Evolutionary conservation across 2,113 vertebrate species (phyloP).

Genomic region (Rhegmatorhina hoffmannsi): DNA sequence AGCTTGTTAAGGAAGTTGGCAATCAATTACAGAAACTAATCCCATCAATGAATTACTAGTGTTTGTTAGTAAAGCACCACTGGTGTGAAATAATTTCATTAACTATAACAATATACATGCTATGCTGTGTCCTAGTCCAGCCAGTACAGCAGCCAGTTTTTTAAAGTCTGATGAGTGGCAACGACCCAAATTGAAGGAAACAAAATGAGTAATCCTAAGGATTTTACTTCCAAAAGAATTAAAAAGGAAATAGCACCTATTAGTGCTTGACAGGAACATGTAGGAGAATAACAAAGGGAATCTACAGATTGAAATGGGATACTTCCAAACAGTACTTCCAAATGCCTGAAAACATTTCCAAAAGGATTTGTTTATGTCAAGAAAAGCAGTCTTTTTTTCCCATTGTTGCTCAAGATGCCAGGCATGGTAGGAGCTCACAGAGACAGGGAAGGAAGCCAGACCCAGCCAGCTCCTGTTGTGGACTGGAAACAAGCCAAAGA

Average conservation of each 20-base stretch:
- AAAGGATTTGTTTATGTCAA: background rate
- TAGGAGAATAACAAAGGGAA: background rate
- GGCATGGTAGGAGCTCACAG: background rate
- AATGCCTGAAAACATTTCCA: background rate
- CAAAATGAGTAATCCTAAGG: background rate
- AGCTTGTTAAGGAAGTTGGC: constrained; percentile 22
- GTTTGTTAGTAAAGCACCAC: background rate
- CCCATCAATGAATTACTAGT: background rate
- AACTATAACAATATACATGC: background rate
- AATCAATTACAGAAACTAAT: constrained; percentile 13
- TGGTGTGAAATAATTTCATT: background rate
- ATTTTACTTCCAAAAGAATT: constrained; percentile 31
- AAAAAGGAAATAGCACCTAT: background rate
- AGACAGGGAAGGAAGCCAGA: background rate
- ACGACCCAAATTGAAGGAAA: constrained; percentile 6
- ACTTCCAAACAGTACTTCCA: background rate
- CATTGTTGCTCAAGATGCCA: background rate
- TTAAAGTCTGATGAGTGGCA: background rate
- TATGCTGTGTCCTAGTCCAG: background rate
- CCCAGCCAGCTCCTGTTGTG: background rate
- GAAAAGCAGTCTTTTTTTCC: background rate
- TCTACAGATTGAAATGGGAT: background rate
- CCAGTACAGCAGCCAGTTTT: background rate
- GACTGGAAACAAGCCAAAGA: background rate
- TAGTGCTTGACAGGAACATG: background rate